Percentiles rank a stretch among this genome's conserved stretches.
phyloP scores from a whole-genome alignment of 1,140 invertebrate genomes.

The Euwallacea similis region DNA sequence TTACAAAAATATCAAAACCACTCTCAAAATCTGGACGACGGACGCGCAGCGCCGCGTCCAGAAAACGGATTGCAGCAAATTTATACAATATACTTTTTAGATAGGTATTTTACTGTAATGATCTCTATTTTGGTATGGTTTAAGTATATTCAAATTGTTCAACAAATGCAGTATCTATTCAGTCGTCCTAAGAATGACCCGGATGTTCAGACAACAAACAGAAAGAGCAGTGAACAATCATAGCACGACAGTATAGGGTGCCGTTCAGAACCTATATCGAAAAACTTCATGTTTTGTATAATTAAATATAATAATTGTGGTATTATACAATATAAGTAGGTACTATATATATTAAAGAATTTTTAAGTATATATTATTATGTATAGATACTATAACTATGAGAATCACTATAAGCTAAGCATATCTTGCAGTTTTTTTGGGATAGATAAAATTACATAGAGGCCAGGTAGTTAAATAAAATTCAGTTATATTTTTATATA shows the following conservation, averaged over 20 bases:
- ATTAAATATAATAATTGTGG: conserved; percentile 37
- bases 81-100: conserved; percentile 43
- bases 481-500: conserved; percentile 45
- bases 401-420: conserved; percentile 41
- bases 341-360: conserved; percentile 39
- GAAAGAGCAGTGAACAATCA: conserved; percentile 28
- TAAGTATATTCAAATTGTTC: conserved; percentile 41
- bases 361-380: conserved; percentile 41
- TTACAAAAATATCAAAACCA: conserved; percentile 73
- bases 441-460: conserved; percentile 41
- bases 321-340: conserved; percentile 38
- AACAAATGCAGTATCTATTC: conserved; percentile 40
- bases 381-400: conserved; percentile 34
- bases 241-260: conserved; percentile 39
- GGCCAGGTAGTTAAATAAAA: conserved; percentile 46
- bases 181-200: conserved; percentile 33
- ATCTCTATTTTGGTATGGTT: conserved; percentile 42
- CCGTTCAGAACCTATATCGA: conserved; percentile 37
- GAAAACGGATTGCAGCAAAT: conserved; percentile 48
- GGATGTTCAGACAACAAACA: conserved; percentile 23
- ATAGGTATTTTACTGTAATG: conserved; percentile 41
- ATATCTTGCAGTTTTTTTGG: conserved; percentile 38
- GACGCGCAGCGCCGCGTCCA: conserved; percentile 70
- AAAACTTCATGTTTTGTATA: conserved; percentile 36
- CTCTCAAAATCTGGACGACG: conserved; percentile 70